Evolutionary conservation across 2,113 vertebrate genomes (phyloP), one percentile per base, ranked within the genome.

Genomic region (Zosterops borbonicus): DNA sequence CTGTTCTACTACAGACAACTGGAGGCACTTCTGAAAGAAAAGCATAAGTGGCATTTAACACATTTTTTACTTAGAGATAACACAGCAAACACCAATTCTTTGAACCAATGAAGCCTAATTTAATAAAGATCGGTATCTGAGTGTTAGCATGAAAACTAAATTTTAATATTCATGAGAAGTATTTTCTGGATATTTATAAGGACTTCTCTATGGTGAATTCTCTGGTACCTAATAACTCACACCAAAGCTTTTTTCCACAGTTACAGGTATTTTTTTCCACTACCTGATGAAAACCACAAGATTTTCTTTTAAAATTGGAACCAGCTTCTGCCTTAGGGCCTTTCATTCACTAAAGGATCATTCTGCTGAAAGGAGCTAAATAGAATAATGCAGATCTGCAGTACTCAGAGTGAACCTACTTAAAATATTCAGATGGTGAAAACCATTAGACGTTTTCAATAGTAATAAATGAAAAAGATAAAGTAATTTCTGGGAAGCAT

Each of bases 371-470:
- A 94, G 67, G 47, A 81, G 39, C 56, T 90, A 93, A 95, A 78
- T 7, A 89, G 80, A 81, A 83, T 93, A 92, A 75, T 70, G 71
- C 27, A 90, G 60, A 80, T 22, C n/a, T 65, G 42, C 59, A 83
- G 47, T 91, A 93, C 71, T 93, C 64, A 68, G 68, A 92, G 56
- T 27, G 68, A 94, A 91, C 47, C 39, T 89, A 52, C 83, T 92
- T 95, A 78, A 97, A 95, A 96, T 92, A 95, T 90, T 94, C 86
- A 86, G 39, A 76, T 41, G 52, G 29, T 89, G 42, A 96, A 85
- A 97, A 93, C 39, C 75, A 76, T 86, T 69, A 95, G 55, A 59
- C 33, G 68, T 75, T 89, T 93, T 81, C 76, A 78, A 56, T n/a
- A 91, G 49, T 71, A 93, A 84, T 75, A 93, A 90, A 67, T 78